phyloP scores from a whole-genome alignment of 2,888 invertebrate genomes.

The Ornithoptera alexandrae region DNA sequence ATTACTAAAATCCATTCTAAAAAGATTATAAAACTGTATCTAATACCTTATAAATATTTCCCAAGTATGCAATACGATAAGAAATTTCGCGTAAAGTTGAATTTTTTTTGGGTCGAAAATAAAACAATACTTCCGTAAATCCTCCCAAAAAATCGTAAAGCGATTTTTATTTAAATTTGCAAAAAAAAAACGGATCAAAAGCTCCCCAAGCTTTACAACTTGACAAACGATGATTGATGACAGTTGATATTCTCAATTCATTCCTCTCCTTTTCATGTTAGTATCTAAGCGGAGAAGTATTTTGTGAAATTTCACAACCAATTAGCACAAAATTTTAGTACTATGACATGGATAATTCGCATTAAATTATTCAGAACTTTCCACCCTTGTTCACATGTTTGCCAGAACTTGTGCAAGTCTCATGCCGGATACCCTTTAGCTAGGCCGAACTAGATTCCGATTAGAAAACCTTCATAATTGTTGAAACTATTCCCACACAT shows the following conservation, averaged over 20 bases:
- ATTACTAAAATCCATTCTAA: not conserved
- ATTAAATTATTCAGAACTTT: too few relatives aligned
- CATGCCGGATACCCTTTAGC: too few relatives aligned
- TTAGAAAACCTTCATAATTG: too few relatives aligned
- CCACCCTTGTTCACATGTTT: too few relatives aligned
- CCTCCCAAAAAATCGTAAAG: not conserved
- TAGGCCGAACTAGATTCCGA: too few relatives aligned
- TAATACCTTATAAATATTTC: not conserved
- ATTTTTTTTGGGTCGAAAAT: not conserved
- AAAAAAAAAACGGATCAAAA: not conserved
- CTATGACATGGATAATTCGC: too few relatives aligned
- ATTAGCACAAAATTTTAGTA: too few relatives aligned
- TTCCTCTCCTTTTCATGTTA: slow-evolving; percentile 2
- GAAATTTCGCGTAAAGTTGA: not conserved
- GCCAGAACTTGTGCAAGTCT: too few relatives aligned
- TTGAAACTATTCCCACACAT: too few relatives aligned
- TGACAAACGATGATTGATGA: slow-evolving; percentile 22
- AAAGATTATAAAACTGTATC: not conserved
- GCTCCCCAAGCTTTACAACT: slow-evolving; percentile 3
- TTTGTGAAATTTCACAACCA: not conserved
- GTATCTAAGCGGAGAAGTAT: slow-evolving; percentile 3
- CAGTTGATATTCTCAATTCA: slow-evolving; percentile 5
- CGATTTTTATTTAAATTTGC: not conserved
- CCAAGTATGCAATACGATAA: not conserved
- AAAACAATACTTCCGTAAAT: not conserved